phyloP scores from a whole-genome alignment of 2,113 vertebrate genomes.

The Raja brachyura region DNA sequence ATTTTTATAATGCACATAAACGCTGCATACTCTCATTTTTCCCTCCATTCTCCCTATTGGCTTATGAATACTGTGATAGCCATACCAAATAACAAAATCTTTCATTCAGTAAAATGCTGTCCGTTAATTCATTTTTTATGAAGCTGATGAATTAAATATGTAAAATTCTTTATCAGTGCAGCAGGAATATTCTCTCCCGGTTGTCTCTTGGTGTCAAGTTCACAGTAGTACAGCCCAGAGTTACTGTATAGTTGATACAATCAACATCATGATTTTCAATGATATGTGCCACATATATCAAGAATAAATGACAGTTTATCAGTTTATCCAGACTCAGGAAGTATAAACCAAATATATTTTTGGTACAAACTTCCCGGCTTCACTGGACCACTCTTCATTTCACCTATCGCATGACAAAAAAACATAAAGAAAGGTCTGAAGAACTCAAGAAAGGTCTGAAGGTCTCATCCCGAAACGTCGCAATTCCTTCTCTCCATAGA shows the following conservation, averaged over 20 bases:
- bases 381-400: not conserved
- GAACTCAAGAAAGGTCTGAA: too few species aligned
- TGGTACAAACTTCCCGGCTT: not conserved
- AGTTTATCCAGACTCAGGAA: not conserved
- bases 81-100: not conserved
- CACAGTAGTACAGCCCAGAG: not conserved
- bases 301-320: conserved; percentile 6
- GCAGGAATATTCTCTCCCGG: conserved; percentile 10
- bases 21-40: too few species aligned
- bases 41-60: not conserved
- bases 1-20: not conserved
- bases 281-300: not conserved
- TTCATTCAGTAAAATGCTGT: not conserved
- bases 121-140: conserved; percentile 33
- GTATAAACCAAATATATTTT: not conserved
- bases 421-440: too few species aligned
- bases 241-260: conserved; percentile 11
- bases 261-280: conserved; percentile 20
- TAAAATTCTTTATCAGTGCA: conserved; percentile 13
- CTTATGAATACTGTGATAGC: not conserved
- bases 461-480: too few species aligned
- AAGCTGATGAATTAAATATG: conserved; percentile 17
- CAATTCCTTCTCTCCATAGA: too few species aligned
- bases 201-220: conserved; percentile 15
- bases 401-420: too few species aligned